Evolutionary conservation across 2,797 vertebrate genomes (phyloP), one percentile per base, ranked within the genome.

Genomic region (Ficedula albicollis): DNA sequence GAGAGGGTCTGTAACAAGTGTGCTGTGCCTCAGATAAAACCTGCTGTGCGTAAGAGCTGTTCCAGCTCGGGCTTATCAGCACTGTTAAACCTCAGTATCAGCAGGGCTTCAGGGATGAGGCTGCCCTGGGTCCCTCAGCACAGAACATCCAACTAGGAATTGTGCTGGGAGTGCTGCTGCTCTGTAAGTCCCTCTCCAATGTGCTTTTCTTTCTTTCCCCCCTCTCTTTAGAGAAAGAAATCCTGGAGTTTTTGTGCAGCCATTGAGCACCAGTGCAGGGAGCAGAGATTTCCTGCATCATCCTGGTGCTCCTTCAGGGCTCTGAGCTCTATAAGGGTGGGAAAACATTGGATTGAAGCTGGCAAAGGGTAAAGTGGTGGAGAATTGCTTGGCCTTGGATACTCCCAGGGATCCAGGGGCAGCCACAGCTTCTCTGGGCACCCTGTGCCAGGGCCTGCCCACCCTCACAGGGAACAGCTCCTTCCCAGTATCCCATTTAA

Each of bases 51-150:
- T 52, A 43, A 83, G 79, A 89, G 82, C 89, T 74, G 78, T 70
- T 70, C 89, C 81, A 74, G 80, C 84, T 5, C 15, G 5, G 84
- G 11, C 54, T 91, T 89, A 94, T 89, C 96, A 39, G 81, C 10
- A 0, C 81, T 27, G 3, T 32, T 76, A n/a, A 67, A 77, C 76
- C 19, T 30, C 29, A 39, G n/a, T 5, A 72, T 36, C 67, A 20
- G 55, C 54, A 13, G 48, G 34, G 63, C 67, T 59, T 1, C 6
- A 1, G 78, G 74, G 56, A 56, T 63, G 77, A 29, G 63, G 32
- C 32, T 39, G 70, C 44, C n/a, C 36, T 0, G 16, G 41, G 7
- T 34, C 68, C 72, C 70, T 56, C 1, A 46, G 88, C 12, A 22
- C 2, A 0, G 17, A 43, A 23, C 6, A 10, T 51, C 38, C 51